Conservation (phyloP, 1,140 invertebrate genomes). For the Macrobrachium nipponense region DNA sequence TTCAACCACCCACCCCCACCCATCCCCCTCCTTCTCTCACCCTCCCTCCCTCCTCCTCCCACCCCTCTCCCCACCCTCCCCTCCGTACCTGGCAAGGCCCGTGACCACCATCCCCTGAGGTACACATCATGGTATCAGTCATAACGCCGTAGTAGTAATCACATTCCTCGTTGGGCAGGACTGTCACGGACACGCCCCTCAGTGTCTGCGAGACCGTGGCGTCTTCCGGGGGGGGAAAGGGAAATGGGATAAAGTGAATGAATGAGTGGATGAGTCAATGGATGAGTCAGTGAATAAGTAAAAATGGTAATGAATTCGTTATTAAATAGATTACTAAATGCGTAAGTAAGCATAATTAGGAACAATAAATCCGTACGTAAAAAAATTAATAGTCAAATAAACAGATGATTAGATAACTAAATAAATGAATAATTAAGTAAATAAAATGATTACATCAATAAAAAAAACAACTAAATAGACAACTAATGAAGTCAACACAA, state of each 20-base stretch:
- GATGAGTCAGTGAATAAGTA: no score
- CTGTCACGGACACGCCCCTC: slow-evolving; percentile 37
- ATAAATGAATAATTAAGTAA: background rate
- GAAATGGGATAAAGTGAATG: background rate
- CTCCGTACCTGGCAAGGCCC: slow-evolving; percentile 53
- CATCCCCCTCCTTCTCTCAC: slow-evolving; percentile 1
- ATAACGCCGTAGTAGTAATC: slow-evolving; percentile 61
- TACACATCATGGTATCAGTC: slow-evolving; percentile 64
- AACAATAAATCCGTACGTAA: no score
- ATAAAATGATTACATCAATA: no score
- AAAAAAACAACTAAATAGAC: no score
- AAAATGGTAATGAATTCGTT: no score
- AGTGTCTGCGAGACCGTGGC: slow-evolving; percentile 21
- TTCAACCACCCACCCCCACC: background rate
- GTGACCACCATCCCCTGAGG: slow-evolving; percentile 56
- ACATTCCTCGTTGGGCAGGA: slow-evolving; percentile 60
- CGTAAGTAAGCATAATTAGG: no score
- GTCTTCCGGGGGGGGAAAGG: slow-evolving; percentile 4
- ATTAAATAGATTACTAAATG: no score
- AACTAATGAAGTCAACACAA: no score
- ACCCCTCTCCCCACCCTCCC: background rate
- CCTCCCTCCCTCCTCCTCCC: slow-evolving; percentile 3
- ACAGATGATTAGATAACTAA: background rate
- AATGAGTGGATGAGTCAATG: background rate
- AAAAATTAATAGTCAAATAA: no score